A percentile compares a stretch with the other conserved stretches of the same genome.
phyloP scores from a whole-genome alignment of 2,113 vertebrate species.

The Notiomystis cincta region DNA sequence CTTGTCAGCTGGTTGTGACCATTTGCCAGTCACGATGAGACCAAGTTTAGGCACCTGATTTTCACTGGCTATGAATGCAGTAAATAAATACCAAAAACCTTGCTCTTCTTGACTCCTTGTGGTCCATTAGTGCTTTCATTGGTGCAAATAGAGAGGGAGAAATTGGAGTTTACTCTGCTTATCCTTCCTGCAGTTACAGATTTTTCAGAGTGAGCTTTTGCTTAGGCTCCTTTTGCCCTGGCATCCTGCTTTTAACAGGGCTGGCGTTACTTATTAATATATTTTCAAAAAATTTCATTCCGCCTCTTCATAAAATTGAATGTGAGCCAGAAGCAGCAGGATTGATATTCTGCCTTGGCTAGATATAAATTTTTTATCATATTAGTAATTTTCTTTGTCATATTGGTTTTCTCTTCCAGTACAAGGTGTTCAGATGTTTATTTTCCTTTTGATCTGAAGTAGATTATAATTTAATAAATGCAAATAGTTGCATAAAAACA shows the following conservation, averaged over 20 bases:
- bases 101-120: background rate
- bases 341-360: slow-evolving; percentile 32
- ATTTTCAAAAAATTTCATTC: background rate
- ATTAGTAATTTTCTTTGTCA: slow-evolving; percentile 26
- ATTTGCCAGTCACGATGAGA: background rate
- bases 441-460: slow-evolving; percentile 18
- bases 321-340: slow-evolving; percentile 5
- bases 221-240: background rate
- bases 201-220: background rate
- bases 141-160: background rate
- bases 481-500: background rate
- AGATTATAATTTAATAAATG: slow-evolving; percentile 21
- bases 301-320: background rate
- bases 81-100: background rate
- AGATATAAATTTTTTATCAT: slow-evolving; percentile 16
- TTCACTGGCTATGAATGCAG: background rate
- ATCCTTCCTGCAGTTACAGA: background rate
- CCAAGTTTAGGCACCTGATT: background rate
- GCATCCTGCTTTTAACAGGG: background rate
- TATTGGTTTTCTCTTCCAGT: slow-evolving; percentile 21
- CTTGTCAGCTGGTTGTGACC: background rate
- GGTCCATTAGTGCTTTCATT: background rate
- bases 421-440: slow-evolving; percentile 1
- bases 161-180: accelerated
- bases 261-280: background rate